Base-by-base conservation (phyloP, 2,888 invertebrate genomes). In the Dugesia japonica region DNA sequence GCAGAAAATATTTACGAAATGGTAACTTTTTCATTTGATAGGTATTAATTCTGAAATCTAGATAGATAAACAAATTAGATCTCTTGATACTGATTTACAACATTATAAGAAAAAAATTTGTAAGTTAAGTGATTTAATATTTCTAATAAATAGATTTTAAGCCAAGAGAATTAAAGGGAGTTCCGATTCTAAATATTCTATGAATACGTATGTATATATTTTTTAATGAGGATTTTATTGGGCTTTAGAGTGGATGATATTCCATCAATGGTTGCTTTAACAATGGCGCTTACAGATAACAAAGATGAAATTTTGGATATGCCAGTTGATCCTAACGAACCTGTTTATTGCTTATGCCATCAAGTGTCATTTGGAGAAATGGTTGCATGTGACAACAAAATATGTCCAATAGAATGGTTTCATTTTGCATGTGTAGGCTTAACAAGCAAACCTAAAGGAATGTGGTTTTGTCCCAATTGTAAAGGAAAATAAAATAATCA, bases 281-380 rank as follows among this genome's bases (percentile, higher is more conserved):
- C 77, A 0, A 77, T 77, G 26, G 33, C 76, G 26, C 31, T 77
- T 23, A 77, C 76, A 15, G 81, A 82, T 28, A 84, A 84, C 77
- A 82, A 84, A 0, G 83, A 93, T 79, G 95, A 87, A 79, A 87
- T 87, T 0, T 81, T 88, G 74, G 88, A 88, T 81, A 88, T 88
- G 87, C 88, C 88, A 1, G 87, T 88, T 0, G 87, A 98, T 87
- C 97, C 97, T 0, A 97, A 97, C 83, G 97, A 98, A 84, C 97
- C 97, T 0, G 95, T 94, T 0, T 98, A 98, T 84, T 98, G 95
- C 84, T 87, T 94, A 42, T 98, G 97, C 83, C 94, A 95, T 85
- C 95, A 97, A 79, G 85, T 85, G 88, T 93, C 93, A 1, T 94
- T 92, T 81, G 94, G 94, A 77, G 92, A 94, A 87, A 94, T 94